phyloP scores from a whole-genome alignment of 2,888 invertebrate genomes.

The Ferrisia virgata region DNA sequence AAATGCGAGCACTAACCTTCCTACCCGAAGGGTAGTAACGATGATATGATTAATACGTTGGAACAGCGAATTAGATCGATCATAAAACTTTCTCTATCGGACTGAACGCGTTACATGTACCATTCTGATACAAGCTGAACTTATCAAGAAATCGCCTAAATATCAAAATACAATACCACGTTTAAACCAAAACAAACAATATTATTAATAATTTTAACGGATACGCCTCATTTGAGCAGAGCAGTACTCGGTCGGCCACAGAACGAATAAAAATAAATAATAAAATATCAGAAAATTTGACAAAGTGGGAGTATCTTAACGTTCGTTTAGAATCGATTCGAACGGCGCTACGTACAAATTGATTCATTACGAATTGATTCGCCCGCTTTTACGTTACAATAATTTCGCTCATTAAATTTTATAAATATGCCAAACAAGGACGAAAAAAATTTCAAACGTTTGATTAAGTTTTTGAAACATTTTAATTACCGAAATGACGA shows the following conservation, averaged over 20 bases:
- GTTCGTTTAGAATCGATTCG: neutral
- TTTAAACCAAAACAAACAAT: slow-evolving; percentile 34
- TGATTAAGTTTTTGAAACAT: neutral
- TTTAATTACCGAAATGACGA: neutral
- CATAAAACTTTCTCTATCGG: neutral
- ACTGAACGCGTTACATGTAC: neutral
- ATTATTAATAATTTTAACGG: slow-evolving; percentile 22
- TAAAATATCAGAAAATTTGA: neutral
- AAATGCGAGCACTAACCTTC: slow-evolving; percentile 24
- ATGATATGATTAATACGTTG: neutral
- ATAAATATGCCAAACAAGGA: neutral
- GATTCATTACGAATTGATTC: neutral
- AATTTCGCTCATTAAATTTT: neutral
- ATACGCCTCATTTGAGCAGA: slow-evolving; percentile 28
- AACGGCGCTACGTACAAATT: neutral
- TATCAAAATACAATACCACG: slow-evolving; percentile 6
- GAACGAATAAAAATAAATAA: slow-evolving; percentile 2
- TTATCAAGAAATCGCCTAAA: neutral
- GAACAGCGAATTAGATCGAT: neutral
- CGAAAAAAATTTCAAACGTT: neutral
- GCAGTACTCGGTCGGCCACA: neutral
- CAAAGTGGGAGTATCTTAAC: neutral
- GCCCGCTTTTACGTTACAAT: neutral
- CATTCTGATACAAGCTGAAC: neutral
- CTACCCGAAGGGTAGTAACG: slow-evolving; percentile 43